Evolutionary conservation across 2,113 vertebrate species (phyloP).

Genomic region (Desmodus rotundus): DNA sequence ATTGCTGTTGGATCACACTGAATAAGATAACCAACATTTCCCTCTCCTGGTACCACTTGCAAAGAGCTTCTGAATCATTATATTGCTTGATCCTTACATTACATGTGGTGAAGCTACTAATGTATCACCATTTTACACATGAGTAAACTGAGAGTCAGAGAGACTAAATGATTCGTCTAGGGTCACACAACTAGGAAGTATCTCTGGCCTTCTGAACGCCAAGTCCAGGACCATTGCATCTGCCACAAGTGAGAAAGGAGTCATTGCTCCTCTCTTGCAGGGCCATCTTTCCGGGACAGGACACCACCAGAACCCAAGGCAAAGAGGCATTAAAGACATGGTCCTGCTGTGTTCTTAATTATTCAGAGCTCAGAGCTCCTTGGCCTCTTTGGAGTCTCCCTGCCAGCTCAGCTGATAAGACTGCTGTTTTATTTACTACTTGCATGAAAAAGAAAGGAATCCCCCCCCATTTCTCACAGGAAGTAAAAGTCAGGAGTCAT

Average conservation of each 20-base stretch:
- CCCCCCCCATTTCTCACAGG: constrained; percentile 65
- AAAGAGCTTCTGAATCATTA: not conserved
- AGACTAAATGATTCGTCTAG: not conserved
- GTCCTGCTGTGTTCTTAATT: not conserved
- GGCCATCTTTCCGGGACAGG: not conserved
- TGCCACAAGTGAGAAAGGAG: not conserved
- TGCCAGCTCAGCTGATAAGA: not conserved
- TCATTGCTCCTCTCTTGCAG: not conserved
- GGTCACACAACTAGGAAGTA: not conserved
- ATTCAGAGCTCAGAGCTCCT: not conserved
- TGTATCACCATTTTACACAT: not conserved
- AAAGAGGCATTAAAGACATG: not conserved
- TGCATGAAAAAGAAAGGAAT: not conserved
- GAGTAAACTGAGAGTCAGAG: not conserved
- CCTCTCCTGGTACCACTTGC: not conserved
- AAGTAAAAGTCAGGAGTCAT: constrained; percentile 74
- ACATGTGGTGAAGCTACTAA: not conserved
- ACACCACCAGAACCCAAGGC: not conserved
- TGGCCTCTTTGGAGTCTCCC: not conserved
- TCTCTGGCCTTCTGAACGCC: not conserved
- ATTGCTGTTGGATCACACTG: constrained; percentile 22
- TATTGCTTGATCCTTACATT: not conserved
- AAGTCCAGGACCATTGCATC: not conserved
- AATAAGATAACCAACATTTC: constrained; percentile 16
- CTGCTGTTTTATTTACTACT: not conserved